Evolutionary conservation across 2,797 vertebrate species (phyloP).

Genomic region (Vespertilio murinus): DNA sequence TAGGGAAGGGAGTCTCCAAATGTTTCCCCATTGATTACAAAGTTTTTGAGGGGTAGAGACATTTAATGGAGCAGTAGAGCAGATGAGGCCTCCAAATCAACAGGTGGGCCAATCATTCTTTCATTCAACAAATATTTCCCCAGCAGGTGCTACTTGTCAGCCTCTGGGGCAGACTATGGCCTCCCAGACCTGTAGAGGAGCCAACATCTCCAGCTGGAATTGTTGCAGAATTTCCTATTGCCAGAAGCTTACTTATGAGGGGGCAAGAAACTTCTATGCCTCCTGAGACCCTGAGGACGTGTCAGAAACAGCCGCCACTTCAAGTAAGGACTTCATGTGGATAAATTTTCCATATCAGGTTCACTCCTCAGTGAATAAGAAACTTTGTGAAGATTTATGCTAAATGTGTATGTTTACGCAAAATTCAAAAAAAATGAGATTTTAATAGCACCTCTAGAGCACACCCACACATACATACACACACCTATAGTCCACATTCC

Average conservation of each 20-base stretch:
- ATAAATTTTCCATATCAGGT: not conserved
- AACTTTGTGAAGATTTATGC: not conserved
- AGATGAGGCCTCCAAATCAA: not conserved
- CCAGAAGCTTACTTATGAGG: not conserved
- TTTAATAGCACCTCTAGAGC: not conserved
- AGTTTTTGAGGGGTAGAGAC: not conserved
- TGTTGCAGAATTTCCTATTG: slow-evolving; percentile 17
- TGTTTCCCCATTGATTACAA: not conserved
- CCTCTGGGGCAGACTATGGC: not conserved
- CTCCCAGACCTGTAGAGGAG: not conserved
- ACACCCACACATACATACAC: not conserved
- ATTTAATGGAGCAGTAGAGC: not conserved
- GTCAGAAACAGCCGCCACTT: not conserved
- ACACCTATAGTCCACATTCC: not conserved
- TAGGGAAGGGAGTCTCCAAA: not conserved
- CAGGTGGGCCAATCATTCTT: not conserved
- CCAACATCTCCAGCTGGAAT: not conserved
- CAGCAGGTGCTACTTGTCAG: not conserved
- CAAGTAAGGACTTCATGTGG: not conserved
- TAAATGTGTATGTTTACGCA: not conserved
- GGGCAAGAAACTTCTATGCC: not conserved
- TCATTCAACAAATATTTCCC: not conserved
- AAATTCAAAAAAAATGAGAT: slow-evolving; percentile 8
- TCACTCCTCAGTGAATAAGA: slow-evolving; percentile 40
- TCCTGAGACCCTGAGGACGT: not conserved